Evolutionary conservation across 2,113 vertebrate species (phyloP).

Genomic region (Lipophrys pholis): DNA sequence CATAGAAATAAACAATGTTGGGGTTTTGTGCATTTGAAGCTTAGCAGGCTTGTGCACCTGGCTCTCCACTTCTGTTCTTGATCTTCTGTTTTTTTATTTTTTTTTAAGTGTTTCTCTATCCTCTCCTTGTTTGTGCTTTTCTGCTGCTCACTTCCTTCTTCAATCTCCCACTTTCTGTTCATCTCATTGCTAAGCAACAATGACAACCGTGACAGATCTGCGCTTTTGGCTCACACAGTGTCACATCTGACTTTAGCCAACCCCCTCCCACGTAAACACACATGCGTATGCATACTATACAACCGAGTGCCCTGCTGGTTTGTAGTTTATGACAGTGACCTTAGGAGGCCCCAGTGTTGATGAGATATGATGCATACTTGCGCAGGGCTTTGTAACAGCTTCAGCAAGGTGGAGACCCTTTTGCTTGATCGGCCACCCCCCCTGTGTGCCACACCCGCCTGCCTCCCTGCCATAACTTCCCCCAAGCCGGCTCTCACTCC

Average conservation of each 20-base stretch:
- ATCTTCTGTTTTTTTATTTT: neutral
- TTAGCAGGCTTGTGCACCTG: neutral
- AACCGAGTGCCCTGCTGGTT: slow-evolving; percentile 55
- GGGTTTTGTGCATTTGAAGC: slow-evolving; percentile 13
- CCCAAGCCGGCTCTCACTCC: slow-evolving; percentile 33
- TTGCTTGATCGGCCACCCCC: slow-evolving; percentile 24
- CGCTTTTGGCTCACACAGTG: slow-evolving; percentile 59
- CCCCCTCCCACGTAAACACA: slow-evolving; percentile 57
- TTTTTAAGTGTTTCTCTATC: neutral
- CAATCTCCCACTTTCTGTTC: slow-evolving; percentile 36
- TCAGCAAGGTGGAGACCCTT: slow-evolving; percentile 53
- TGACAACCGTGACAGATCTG: slow-evolving; percentile 76
- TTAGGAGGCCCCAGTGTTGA: slow-evolving; percentile 3
- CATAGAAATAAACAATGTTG: slow-evolving; percentile 2
- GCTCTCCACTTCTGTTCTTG: slow-evolving; percentile 3
- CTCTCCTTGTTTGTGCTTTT: slow-evolving; percentile 23
- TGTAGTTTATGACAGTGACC: slow-evolving; percentile 60
- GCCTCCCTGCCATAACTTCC: slow-evolving; percentile 39
- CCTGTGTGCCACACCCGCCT: slow-evolving; percentile 22
- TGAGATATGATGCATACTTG: slow-evolving; percentile 56
- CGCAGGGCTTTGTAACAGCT: slow-evolving; percentile 67
- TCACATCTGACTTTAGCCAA: slow-evolving; percentile 73
- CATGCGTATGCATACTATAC: slow-evolving; percentile 35
- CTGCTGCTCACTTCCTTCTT: slow-evolving; percentile 27
- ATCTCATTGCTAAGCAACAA: slow-evolving; percentile 76